Percentiles rank a stretch among this genome's conserved stretches.
phyloP scores from a whole-genome alignment of 2,888 invertebrate genomes.

The Tanaodytes sp. region DNA sequence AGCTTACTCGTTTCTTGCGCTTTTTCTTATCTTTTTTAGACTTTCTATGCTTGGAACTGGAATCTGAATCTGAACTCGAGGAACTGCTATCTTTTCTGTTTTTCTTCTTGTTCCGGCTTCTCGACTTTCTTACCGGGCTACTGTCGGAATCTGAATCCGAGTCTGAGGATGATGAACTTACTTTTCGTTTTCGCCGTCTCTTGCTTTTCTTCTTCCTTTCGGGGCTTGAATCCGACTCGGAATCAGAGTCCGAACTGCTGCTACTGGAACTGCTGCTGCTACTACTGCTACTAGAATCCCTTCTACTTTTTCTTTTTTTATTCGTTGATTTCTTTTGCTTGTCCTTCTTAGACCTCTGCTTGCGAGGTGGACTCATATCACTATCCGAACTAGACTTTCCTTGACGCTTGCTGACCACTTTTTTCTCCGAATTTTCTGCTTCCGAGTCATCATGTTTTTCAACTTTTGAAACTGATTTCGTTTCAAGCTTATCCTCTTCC shows the following conservation, averaged over 20 bases:
- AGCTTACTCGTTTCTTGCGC: conserved; percentile 5
- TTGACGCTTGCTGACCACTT: neutral
- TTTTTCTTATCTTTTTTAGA: conserved; percentile 37
- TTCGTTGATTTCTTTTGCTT: conserved; percentile 12
- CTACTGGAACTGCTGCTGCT: conserved; percentile 30
- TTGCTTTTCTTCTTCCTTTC: conserved; percentile 30
- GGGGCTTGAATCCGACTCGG: conserved; percentile 52
- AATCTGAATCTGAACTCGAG: conserved; percentile 67
- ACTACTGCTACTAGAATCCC: conserved; percentile 22
- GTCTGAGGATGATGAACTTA: conserved; percentile 22
- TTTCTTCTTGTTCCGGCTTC: conserved; percentile 14
- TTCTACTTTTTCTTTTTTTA: conserved; percentile 46
- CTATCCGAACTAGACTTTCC: conserved; percentile 47
- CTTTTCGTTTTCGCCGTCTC: conserved; percentile 16
- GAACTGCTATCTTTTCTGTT: conserved; percentile 47
- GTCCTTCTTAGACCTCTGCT: conserved; percentile 10
- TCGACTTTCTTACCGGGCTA: conserved; percentile 24
- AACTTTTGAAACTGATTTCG: neutral
- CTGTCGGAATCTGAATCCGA: conserved; percentile 41
- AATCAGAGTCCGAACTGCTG: conserved; percentile 41
- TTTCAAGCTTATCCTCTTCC: neutral
- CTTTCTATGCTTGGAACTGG: conserved; percentile 58
- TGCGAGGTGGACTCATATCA: conserved; percentile 49
- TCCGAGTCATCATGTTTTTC: neutral
- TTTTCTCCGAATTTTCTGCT: neutral